Base-by-base conservation (phyloP, 1,140 invertebrate genomes). In the Penaeus vannamei region DNA sequence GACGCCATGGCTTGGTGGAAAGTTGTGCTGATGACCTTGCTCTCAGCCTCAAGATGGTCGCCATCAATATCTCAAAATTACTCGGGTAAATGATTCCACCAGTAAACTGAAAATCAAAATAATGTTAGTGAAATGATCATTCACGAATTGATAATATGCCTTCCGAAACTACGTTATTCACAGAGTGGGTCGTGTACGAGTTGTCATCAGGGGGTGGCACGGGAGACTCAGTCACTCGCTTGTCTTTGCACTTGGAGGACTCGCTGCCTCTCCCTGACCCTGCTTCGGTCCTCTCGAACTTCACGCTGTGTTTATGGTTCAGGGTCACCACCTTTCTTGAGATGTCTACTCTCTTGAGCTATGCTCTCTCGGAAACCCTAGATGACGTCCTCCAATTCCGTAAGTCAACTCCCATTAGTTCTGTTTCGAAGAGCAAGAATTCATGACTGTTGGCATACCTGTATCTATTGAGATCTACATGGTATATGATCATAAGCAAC, bases 301-400 rank as follows among this genome's bases (percentile, higher is more conserved):
- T 84, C 83, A 84, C 83, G 19, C 29, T 84, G 62, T 84, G 83
- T 46, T 17, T 84, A 17, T 84, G 83, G 83, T 84, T 69, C 62
- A 42, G 53, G 20, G 83, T 46, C 64, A 46, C 32, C 32, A 46
- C 62, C 64, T 84, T 84, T 66, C 83, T 84, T 3, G 83, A 69
- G 1, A n/a, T 69, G 62, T 69, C 62, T 66, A 84, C 83, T n/a
- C 29, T 84, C 19, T n/a, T 84, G 10, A 84, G 83, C 32, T 84
- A 84, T 46, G 60, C 60, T 17, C 22, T 20, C 12, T 62, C 60
- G 2, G 23, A 84, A 26, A 2, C 4, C 5, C 7, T 20, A 36
- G 26, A 62, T n/a, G 82, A 84, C 46, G 46, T 36, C 82, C 20
- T 64, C 64, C 82, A 53, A 8, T 32, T 80, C 53, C 46, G 20